Conservation (phyloP, 1,140 invertebrate species). For the Cyrtorhinus lividipennis region DNA sequence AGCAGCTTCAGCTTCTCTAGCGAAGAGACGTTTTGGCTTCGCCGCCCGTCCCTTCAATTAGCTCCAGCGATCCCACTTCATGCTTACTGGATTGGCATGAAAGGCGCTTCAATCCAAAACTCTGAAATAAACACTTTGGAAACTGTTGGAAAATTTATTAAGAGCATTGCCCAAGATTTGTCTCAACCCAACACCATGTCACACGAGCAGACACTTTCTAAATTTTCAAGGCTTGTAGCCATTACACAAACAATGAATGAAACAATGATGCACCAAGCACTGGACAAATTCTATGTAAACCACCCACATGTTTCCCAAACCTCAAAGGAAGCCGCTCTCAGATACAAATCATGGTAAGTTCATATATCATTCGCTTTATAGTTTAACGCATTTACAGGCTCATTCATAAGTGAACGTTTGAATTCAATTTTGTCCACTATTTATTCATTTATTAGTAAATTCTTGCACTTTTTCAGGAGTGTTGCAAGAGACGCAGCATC, state of each 20-base stretch:
- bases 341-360: conserved; percentile 24
- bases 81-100: conserved; percentile 36
- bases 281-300: conserved; percentile 32
- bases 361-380: neutral
- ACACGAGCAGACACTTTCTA: conserved; percentile 39
- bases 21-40: conserved; percentile 28
- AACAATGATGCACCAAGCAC: conserved; percentile 36
- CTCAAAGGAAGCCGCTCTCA: conserved; percentile 17
- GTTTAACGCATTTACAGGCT: no score
- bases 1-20: conserved; percentile 23
- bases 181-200: conserved; percentile 39
- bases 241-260: conserved; percentile 41
- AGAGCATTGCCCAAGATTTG: conserved; percentile 40
- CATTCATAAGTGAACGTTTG: no score
- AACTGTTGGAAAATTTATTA: conserved; percentile 34
- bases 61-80: conserved; percentile 33
- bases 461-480: conserved; percentile 28
- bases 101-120: conserved; percentile 33
- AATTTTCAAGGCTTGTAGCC: conserved; percentile 40
- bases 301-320: conserved; percentile 24
- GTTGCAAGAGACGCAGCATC: conserved; percentile 43
- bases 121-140: conserved; percentile 29
- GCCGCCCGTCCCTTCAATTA: conserved; percentile 32
- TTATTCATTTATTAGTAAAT: no score
- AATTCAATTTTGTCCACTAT: no score